Base-by-base conservation (phyloP, 2,888 invertebrate species). In the Zhuqinia jingwanae region DNA sequence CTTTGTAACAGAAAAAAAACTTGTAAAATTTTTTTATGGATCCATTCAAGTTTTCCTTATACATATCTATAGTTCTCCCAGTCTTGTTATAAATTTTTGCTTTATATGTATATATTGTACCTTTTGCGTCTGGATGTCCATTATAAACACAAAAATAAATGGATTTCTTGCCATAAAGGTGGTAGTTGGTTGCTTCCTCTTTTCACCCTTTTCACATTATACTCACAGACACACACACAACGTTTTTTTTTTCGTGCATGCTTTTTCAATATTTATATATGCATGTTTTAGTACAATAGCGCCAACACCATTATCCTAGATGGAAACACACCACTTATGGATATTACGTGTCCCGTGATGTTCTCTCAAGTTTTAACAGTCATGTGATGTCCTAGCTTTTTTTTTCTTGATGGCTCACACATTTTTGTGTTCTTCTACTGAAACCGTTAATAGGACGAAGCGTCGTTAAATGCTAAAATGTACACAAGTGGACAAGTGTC, bases 1-100 rank as follows among this genome's bases (percentile, higher is more conserved):
- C 58, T n/a, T n/a, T n/a, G n/a, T n/a, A n/a, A n/a, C n/a, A n/a
- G 36, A 25, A 36, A 20, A 58, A 60, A 60, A 53, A 60, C 77
- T 60, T 45, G 50, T 36, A 58, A 80, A 75, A 47, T 36, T 63
- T 27, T n/a, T 82, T 82, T 82, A 82, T 63, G 75, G 22, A 22
- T 13, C 27, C 36, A 63, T 70, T 81, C 45, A 56, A 76, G 42
- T 36, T 36, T 36, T 36, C 8, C 60, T 15, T 30, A 8, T 30
- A 27, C 5, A 10, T 60, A 15, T 25, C 2, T 27, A 30, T 15
- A 2, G 13, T 60, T 60, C 30, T 27, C 15, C n/a, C 58, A 25
- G 36, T 58, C 17, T 58, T 17, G 11, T 20, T 58, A 58, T 58
- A 58, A 58, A 58, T 25, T 15, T 53, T 17, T n/a, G 17, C n/a